These are phyloP conservation scores for Caenorhabditis latens DNA, from an alignment of 1,140 invertebrate genomes.

Conservation along the genomic window DNA sequence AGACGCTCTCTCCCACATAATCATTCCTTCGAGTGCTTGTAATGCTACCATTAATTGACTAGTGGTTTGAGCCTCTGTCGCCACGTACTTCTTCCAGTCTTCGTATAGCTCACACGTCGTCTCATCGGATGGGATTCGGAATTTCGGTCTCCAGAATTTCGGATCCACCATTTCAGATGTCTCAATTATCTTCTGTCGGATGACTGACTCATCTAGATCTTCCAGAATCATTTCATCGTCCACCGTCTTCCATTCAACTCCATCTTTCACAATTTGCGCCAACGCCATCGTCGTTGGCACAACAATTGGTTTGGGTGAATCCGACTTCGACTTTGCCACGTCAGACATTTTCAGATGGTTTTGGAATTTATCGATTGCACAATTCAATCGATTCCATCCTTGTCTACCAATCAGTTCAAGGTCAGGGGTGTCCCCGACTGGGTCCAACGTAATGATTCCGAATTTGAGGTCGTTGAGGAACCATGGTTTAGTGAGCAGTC, in stretches of 20 bases:
- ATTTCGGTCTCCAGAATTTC: slow-evolving; percentile 9
- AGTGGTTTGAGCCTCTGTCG: background rate
- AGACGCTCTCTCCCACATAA: slow-evolving; percentile 58
- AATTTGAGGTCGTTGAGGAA: slow-evolving; percentile 59
- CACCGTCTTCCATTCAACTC: background rate
- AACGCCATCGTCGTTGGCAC: slow-evolving; percentile 22
- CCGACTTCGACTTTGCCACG: background rate
- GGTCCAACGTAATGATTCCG: background rate
- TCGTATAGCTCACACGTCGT: background rate
- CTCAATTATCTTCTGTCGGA: background rate
- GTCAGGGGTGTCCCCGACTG: background rate
- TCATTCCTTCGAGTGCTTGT: slow-evolving; percentile 52
- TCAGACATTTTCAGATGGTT: slow-evolving; percentile 17
- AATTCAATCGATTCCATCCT: slow-evolving; percentile 29
- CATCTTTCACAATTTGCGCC: slow-evolving; percentile 43
- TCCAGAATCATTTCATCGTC: slow-evolving; percentile 16
- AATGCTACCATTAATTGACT: slow-evolving; percentile 57
- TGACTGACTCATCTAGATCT: background rate
- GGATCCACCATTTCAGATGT: slow-evolving; percentile 35
- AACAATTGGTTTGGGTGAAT: background rate
- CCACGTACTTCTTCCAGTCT: slow-evolving; percentile 35
- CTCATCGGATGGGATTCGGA: background rate
- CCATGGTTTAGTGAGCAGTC: slow-evolving; percentile 59
- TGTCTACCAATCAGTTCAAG: background rate
- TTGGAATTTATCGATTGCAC: slow-evolving; percentile 29